phyloP scores from a whole-genome alignment of 2,113 vertebrate genomes.

The Caretta caretta region DNA sequence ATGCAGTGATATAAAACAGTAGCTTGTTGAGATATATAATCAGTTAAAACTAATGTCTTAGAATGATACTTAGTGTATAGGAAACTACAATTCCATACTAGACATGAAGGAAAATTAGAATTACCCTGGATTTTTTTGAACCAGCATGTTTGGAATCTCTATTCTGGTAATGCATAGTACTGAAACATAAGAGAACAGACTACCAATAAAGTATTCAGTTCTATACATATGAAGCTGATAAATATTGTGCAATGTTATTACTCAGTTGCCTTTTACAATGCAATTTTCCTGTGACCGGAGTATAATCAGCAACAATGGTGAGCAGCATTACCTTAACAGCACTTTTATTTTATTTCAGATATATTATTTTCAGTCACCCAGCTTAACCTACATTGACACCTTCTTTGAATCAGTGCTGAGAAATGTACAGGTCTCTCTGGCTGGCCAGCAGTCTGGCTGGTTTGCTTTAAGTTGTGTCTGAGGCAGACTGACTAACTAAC shows the following conservation, averaged over 20 bases:
- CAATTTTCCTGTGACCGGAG: neutral
- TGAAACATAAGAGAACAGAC: neutral
- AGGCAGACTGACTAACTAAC: conserved; percentile 69
- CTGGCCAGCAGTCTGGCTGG: conserved; percentile 50
- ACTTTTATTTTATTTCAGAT: neutral
- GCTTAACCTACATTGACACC: conserved; percentile 55
- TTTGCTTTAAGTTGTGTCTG: conserved; percentile 58
- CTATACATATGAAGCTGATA: neutral
- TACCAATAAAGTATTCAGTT: neutral
- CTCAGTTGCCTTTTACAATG: neutral
- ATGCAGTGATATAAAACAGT: neutral
- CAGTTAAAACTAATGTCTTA: neutral
- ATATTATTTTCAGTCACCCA: conserved; percentile 44
- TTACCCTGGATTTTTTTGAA: neutral
- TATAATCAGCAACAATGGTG: neutral
- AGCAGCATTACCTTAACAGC: conserved; percentile 2
- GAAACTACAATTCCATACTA: neutral
- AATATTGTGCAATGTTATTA: conserved; percentile 6
- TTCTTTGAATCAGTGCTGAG: conserved; percentile 57
- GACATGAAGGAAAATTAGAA: neutral
- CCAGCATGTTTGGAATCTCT: neutral
- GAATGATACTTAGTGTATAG: neutral
- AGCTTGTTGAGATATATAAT: neutral
- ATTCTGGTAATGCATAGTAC: fast-evolving
- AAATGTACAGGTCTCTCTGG: conserved; percentile 43